These are phyloP conservation scores for Linurgus olivaceus DNA, from an alignment of 2,797 vertebrate genomes.

Conservation along the genomic window DNA sequence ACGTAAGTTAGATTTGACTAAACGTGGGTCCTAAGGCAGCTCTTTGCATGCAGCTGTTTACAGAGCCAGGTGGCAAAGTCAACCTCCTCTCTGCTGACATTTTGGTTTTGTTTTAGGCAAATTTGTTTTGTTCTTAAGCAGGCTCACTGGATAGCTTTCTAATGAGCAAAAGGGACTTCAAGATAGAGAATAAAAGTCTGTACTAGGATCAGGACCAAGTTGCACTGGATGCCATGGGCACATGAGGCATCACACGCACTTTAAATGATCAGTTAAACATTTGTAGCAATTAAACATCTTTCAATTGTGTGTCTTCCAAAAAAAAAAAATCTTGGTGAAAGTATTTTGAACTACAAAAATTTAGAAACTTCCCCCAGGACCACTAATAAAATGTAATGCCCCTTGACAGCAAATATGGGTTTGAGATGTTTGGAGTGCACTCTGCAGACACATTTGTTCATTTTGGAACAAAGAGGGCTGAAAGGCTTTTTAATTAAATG, in stretches of 20 bases:
- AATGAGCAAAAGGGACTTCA: neutral
- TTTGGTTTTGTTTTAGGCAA: neutral
- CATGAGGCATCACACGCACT: fast-evolving
- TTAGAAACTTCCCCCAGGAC: neutral
- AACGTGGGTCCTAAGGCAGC: neutral
- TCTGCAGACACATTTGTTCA: neutral
- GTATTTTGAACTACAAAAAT: neutral
- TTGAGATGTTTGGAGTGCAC: neutral
- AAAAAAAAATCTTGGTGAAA: neutral
- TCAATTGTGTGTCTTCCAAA: neutral
- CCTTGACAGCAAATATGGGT: neutral
- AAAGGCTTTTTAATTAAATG: conserved; percentile 23
- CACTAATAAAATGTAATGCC: neutral
- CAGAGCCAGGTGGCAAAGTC: neutral
- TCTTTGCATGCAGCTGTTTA: neutral
- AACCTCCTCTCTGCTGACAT: neutral
- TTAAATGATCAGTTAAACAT: neutral
- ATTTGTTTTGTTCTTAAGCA: neutral
- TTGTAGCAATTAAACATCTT: neutral
- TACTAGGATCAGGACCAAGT: neutral
- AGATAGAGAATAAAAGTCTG: neutral
- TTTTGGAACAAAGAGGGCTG: neutral
- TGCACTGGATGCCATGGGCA: fast-evolving
- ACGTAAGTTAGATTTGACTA: neutral
- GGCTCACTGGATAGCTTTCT: neutral